phyloP scores from a whole-genome alignment of 1,140 invertebrate genomes.

The Diprion similis region DNA sequence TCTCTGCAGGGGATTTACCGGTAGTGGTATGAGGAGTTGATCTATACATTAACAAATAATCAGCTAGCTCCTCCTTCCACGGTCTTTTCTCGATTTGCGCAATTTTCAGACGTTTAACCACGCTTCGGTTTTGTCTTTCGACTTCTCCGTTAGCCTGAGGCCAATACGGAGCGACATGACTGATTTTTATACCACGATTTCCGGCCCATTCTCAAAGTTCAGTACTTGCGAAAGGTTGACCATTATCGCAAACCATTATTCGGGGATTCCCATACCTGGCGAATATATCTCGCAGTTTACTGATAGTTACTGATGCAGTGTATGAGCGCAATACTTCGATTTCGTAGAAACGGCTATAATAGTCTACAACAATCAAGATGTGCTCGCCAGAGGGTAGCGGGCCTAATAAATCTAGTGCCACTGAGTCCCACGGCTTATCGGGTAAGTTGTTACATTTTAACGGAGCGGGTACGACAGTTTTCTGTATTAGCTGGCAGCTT shows the following conservation, averaged over 20 bases:
- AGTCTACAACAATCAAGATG: slow-evolving; percentile 37
- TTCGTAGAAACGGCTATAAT: slow-evolving; percentile 33
- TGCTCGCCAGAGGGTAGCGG: slow-evolving; percentile 29
- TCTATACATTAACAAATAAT: slow-evolving; percentile 44
- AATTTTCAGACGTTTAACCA: slow-evolving; percentile 44
- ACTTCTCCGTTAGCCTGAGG: slow-evolving; percentile 37
- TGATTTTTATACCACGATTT: background rate
- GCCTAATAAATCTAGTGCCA: slow-evolving; percentile 36
- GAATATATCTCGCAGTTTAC: slow-evolving; percentile 22
- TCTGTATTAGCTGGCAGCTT: slow-evolving; percentile 39
- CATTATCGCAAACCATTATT: slow-evolving; percentile 25
- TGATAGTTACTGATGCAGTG: slow-evolving; percentile 28
- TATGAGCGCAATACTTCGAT: slow-evolving; percentile 32
- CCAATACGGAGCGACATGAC: slow-evolving; percentile 27
- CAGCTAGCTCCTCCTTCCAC: slow-evolving; percentile 31
- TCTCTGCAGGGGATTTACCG: slow-evolving; percentile 41
- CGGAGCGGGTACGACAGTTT: slow-evolving; percentile 20
- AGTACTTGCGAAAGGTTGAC: slow-evolving; percentile 11
- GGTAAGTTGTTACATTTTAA: slow-evolving; percentile 35
- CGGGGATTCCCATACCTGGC: slow-evolving; percentile 20
- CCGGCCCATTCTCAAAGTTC: background rate
- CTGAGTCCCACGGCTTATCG: slow-evolving; percentile 33
- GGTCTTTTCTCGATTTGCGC: slow-evolving; percentile 32
- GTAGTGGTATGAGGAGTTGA: slow-evolving; percentile 37
- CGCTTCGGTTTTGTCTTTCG: slow-evolving; percentile 39